Percentiles rank a stretch among this genome's conserved stretches.
Evolutionary conservation across 92 coral and sea anemone genomes (phyloP).

Genomic region (Umimayanthus kanabou): DNA sequence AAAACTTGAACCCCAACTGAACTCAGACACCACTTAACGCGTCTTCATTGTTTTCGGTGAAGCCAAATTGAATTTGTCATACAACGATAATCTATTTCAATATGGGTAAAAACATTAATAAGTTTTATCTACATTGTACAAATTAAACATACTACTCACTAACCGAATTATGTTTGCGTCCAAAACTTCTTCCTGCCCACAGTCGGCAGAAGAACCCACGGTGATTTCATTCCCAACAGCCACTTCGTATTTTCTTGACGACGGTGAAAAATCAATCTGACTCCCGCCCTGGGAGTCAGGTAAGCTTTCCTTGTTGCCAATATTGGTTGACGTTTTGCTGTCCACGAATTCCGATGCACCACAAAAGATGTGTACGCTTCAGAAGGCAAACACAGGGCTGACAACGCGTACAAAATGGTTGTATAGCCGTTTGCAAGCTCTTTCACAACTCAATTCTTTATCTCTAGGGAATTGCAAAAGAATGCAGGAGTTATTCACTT

Average conservation of each 20-base stretch:
- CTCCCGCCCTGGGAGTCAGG: constrained; percentile 85
- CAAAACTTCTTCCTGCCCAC: not conserved
- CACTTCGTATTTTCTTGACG: constrained; percentile 41
- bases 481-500: not conserved
- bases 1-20: not conserved
- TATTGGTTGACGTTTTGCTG: constrained; percentile 60
- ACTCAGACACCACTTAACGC: not conserved
- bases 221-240: constrained; percentile 7
- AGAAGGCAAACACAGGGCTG: not conserved
- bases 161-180: constrained; percentile 37
- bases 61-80: not conserved
- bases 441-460: not conserved
- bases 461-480: constrained; percentile 16
- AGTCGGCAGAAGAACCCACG: not conserved
- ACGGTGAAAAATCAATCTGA: constrained; percentile 39
- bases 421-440: not conserved
- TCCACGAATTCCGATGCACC: constrained; percentile 14
- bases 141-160: not conserved
- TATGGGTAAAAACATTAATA: not conserved
- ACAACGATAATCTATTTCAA: not conserved
- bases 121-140: constrained; percentile 30
- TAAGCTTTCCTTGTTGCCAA: constrained; percentile 89
- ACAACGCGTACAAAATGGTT: not conserved
- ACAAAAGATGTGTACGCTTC: not conserved
- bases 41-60: not conserved